These are phyloP conservation scores for Heliconius sara DNA, from an alignment of 2,888 invertebrate species.

Conservation along the genomic window DNA sequence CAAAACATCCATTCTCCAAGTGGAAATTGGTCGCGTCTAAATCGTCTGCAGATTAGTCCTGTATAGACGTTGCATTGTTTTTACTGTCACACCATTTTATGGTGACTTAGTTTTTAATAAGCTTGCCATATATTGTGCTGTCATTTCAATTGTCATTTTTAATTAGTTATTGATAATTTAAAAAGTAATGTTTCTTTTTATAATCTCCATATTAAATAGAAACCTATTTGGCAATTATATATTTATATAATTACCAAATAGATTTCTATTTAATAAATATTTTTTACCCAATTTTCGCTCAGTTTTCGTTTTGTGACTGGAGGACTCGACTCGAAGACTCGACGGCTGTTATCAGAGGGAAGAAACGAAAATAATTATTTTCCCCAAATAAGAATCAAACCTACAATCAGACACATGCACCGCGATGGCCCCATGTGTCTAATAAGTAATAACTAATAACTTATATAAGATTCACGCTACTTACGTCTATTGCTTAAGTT, in stretches of 20 bases:
- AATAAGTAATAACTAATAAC: not conserved
- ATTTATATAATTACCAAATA: too few relatives aligned
- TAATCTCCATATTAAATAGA: too few relatives aligned
- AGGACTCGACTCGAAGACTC: too few relatives aligned
- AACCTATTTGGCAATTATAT: too few relatives aligned
- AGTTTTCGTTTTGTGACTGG: too few relatives aligned
- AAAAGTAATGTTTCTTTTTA: too few relatives aligned
- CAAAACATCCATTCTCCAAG: constrained; percentile 36
- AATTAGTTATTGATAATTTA: too few relatives aligned
- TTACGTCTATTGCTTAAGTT: constrained; percentile 17
- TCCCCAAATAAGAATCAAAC: not conserved
- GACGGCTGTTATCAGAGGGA: too few relatives aligned
- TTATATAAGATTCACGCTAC: constrained; percentile 2
- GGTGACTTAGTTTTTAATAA: not conserved
- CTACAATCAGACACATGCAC: not conserved
- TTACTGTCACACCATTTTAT: constrained; percentile 6
- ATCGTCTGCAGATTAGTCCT: constrained; percentile 44
- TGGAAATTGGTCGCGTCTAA: constrained; percentile 43
- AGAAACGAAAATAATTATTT: not conserved
- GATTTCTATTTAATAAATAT: too few relatives aligned
- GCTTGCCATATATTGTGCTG: too few relatives aligned
- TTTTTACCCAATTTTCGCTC: not conserved
- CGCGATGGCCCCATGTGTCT: not conserved
- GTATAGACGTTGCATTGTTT: constrained; percentile 29
- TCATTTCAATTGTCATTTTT: too few relatives aligned